A percentile compares a stretch with the other conserved stretches of the same genome.
phyloP scores from a whole-genome alignment of 23 tunicate species.

The Oikopleura albicans region DNA sequence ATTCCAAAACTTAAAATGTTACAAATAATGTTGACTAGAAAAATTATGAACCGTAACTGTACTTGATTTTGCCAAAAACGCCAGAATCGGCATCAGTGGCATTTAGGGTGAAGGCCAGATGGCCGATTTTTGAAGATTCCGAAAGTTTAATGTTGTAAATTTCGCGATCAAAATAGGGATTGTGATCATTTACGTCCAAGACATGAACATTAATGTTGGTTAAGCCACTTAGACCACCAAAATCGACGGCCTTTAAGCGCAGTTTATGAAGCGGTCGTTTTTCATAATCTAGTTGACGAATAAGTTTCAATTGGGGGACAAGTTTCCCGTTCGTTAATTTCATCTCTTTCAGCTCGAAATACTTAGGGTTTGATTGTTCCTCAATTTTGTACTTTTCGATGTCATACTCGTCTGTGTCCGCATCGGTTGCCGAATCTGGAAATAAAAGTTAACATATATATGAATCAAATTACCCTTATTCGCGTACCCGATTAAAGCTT shows the following conservation, averaged over 20 bases:
- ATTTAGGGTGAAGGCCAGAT: not conserved
- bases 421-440: conserved; percentile 11
- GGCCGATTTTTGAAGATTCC: not conserved
- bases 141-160: not conserved
- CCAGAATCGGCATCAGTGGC: not conserved
- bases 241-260: not conserved
- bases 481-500: no score
- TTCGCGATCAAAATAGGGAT: not conserved
- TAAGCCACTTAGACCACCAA: not conserved
- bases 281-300: not conserved
- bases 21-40: no score
- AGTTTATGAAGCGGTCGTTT: not conserved
- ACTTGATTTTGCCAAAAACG: not conserved
- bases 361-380: not conserved
- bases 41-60: no score
- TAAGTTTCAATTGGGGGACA: not conserved
- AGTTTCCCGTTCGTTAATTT: not conserved
- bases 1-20: no score
- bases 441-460: not conserved
- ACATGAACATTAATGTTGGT: not conserved
- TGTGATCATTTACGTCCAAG: not conserved
- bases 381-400: not conserved
- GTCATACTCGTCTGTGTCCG: not conserved
- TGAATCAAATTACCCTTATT: no score
- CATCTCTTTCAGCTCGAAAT: not conserved